A percentile compares a stretch with the other conserved stretches of the same genome.
Evolutionary conservation across 2,888 invertebrate genomes (phyloP).

Genomic region (Zaprionus obscuricornis): DNA sequence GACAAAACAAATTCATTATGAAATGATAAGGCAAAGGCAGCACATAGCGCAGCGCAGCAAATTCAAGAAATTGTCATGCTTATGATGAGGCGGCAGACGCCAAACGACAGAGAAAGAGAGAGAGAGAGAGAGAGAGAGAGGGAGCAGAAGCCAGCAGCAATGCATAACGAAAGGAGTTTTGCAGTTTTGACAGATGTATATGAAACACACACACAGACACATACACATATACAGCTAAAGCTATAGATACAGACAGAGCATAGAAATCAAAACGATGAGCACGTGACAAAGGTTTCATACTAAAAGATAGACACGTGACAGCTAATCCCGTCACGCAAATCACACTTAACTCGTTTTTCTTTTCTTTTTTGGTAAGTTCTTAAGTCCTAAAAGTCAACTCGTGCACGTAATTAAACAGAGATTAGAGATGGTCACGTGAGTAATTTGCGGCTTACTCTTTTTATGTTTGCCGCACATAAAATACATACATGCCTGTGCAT

Average conservation of each 20-base stretch:
- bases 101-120: conserved; percentile 24
- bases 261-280: conserved; percentile 29
- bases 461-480: conserved; percentile 27
- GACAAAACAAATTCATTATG: conserved; percentile 80
- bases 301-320: conserved; percentile 49
- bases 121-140: too few species aligned
- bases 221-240: not conserved
- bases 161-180: conserved; percentile 20
- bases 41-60: not conserved
- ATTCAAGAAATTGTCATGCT: conserved; percentile 62
- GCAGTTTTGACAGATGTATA: conserved; percentile 21
- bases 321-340: conserved; percentile 57
- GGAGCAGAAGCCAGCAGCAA: too few species aligned
- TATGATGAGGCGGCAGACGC: conserved; percentile 47
- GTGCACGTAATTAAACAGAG: conserved; percentile 40
- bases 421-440: conserved; percentile 51
- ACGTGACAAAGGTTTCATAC: conserved; percentile 48
- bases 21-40: conserved; percentile 66
- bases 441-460: not conserved
- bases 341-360: conserved; percentile 43
- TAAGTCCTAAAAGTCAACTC: conserved; percentile 4
- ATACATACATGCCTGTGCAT: too few species aligned
- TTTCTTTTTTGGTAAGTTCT: conserved; percentile 1
- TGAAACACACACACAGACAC: not conserved
- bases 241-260: not conserved